phyloP scores from a whole-genome alignment of 2,888 invertebrate species.

The Dastarcus helophoroides region DNA sequence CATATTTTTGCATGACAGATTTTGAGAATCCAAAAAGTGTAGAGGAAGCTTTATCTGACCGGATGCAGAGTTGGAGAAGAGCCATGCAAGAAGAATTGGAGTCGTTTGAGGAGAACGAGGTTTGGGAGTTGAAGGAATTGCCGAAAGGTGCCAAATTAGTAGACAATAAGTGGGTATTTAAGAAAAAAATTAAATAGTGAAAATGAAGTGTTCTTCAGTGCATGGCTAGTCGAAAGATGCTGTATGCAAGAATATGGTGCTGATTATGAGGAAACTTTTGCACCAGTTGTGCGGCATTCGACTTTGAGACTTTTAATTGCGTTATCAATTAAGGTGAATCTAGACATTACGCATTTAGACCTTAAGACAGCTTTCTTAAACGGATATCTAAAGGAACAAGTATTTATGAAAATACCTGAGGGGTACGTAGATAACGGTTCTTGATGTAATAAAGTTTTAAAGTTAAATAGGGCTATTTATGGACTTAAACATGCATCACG shows the following conservation, averaged over 20 bases:
- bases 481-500: constrained; percentile 10
- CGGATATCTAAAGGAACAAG: constrained; percentile 6
- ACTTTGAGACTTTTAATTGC: constrained; percentile 9
- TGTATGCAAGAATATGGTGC: constrained; percentile 9
- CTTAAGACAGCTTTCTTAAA: constrained; percentile 10
- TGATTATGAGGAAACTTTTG: constrained; percentile 11
- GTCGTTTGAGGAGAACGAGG: constrained; percentile 14
- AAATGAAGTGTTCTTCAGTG: constrained; percentile 7
- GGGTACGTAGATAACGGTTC: constrained; percentile 4
- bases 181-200: constrained; percentile 10
- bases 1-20: too few species aligned
- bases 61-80: too few species aligned
- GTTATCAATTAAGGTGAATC: constrained; percentile 5
- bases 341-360: constrained; percentile 10
- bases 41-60: constrained; percentile 13
- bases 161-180: constrained; percentile 15
- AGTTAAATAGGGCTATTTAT: constrained; percentile 8
- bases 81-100: constrained; percentile 15
- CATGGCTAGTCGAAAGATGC: constrained; percentile 12
- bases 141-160: too few species aligned
- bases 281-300: constrained; percentile 7
- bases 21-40: constrained; percentile 13
- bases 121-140: constrained; percentile 16
- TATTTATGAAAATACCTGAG: constrained; percentile 8
- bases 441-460: constrained; percentile 8